These are phyloP conservation scores for Fopius arisanus DNA, from an alignment of 1,140 invertebrate species.

Conservation along the genomic window DNA sequence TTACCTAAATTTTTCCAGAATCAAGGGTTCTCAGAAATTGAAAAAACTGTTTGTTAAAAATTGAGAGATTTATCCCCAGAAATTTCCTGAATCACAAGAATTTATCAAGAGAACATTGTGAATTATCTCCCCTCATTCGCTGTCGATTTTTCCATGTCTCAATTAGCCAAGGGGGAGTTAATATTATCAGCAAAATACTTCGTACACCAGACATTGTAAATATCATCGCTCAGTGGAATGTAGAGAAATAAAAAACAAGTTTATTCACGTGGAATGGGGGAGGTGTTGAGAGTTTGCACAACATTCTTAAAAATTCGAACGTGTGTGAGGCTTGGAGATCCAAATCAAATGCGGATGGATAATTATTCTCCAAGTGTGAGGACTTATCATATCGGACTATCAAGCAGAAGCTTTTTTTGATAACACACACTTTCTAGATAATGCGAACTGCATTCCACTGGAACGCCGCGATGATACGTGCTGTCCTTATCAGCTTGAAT, in stretches of 20 bases:
- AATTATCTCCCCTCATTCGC: too few relatives aligned
- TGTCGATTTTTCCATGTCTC: neutral
- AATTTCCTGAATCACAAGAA: too few relatives aligned
- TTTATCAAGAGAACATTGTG: too few relatives aligned
- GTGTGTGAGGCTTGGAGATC: neutral
- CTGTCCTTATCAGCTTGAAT: neutral
- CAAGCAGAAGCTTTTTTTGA: neutral
- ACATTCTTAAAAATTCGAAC: neutral
- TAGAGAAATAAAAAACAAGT: neutral
- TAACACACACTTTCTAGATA: neutral
- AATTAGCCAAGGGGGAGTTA: neutral
- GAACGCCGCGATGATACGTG: neutral
- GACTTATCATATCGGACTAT: neutral
- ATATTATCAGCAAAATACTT: neutral
- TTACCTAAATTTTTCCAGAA: too few relatives aligned
- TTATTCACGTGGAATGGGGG: neutral
- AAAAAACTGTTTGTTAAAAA: too few relatives aligned
- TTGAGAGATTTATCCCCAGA: too few relatives aligned
- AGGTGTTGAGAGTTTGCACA: conserved; percentile 6
- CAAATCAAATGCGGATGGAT: neutral
- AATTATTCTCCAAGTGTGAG: neutral
- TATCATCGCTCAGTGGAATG: neutral
- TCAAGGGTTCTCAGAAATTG: too few relatives aligned
- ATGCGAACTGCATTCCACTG: neutral
- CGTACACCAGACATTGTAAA: neutral